Conservation (phyloP, 2,113 vertebrate species). For the Alces alces region DNA sequence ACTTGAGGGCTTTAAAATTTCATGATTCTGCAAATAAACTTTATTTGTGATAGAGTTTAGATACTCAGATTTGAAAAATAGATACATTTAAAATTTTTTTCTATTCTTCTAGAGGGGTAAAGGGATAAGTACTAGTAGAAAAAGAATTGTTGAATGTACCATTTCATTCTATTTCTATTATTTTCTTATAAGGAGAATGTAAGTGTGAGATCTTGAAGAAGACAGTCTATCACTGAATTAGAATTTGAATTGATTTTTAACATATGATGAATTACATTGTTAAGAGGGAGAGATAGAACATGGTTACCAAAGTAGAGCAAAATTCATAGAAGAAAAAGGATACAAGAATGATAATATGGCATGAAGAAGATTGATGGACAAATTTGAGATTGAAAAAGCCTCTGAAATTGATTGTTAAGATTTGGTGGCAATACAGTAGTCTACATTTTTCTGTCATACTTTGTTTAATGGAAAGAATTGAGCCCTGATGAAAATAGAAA, state of each 20-base stretch:
- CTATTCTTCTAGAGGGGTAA: background rate
- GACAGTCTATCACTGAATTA: background rate
- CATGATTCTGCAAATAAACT: background rate
- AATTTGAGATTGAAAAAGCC: background rate
- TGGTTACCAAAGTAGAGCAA: background rate
- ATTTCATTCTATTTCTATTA: background rate
- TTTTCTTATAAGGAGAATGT: background rate
- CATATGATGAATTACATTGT: background rate
- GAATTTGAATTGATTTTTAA: background rate
- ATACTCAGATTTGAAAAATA: background rate
- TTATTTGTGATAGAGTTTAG: background rate
- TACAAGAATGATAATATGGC: background rate
- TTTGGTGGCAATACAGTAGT: background rate
- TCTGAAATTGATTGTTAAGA: background rate
- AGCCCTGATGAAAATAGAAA: background rate
- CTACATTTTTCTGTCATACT: background rate
- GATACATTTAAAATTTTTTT: background rate
- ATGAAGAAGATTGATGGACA: background rate
- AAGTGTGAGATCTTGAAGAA: background rate
- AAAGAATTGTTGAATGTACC: background rate
- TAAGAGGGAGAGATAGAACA: background rate
- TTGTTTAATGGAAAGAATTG: background rate
- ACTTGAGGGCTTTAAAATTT: background rate
- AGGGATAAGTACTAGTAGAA: background rate
- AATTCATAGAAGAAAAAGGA: background rate